Evolutionary conservation across 2,888 invertebrate genomes (phyloP).

Genomic region (Tubulanus polymorphus): DNA sequence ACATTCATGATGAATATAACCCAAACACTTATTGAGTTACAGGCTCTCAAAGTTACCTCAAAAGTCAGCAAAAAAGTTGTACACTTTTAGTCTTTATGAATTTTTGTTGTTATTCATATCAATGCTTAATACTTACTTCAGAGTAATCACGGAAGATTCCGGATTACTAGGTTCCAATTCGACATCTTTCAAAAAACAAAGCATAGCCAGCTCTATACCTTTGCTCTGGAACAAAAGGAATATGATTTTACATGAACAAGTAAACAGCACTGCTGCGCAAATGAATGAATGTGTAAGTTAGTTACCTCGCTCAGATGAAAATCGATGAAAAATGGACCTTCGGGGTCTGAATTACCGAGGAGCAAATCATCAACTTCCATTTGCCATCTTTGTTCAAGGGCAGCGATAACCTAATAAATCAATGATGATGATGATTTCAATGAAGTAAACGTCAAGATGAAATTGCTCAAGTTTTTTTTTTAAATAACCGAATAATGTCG

Average conservation of each 20-base stretch:
- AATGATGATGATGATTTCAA: too few relatives aligned
- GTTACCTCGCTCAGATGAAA: constrained; percentile 48
- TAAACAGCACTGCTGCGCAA: too few relatives aligned
- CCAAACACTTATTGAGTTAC: too few relatives aligned
- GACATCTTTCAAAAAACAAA: constrained; percentile 50
- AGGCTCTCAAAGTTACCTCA: too few relatives aligned
- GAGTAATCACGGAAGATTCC: constrained; percentile 35
- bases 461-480: too few relatives aligned
- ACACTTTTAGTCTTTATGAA: too few relatives aligned
- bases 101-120: too few relatives aligned
- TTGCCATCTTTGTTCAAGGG: constrained; percentile 50
- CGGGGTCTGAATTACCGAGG: constrained; percentile 18
- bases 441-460: too few relatives aligned
- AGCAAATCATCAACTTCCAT: constrained; percentile 42
- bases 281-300: too few relatives aligned
- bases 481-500: too few relatives aligned
- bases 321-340: constrained; percentile 49
- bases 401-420: constrained; percentile 43
- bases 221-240: constrained; percentile 33
- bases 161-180: constrained; percentile 34
- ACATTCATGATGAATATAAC: too few relatives aligned
- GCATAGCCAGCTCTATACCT: constrained; percentile 46
- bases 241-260: constrained; percentile 2
- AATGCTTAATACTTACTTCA: constrained; percentile 44
- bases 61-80: too few relatives aligned